Percentiles rank a stretch among this genome's conserved stretches.
These are phyloP conservation scores for Drosophila quasianomalipes DNA, from an alignment of 2,888 invertebrate species.

Conservation along the genomic window DNA sequence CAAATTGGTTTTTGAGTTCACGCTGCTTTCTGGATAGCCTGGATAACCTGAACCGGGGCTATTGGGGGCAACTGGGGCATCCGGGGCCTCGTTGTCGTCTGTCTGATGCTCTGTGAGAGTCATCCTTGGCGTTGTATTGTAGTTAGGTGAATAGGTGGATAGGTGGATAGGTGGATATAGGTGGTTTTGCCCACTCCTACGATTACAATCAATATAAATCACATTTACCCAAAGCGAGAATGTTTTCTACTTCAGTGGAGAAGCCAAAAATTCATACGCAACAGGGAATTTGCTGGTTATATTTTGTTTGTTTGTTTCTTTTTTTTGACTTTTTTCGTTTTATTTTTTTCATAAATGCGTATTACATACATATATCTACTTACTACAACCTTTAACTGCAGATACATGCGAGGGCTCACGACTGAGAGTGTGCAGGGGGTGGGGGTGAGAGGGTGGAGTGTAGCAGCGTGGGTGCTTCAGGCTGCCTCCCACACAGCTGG, in stretches of 20 bases:
- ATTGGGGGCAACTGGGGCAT: slow-evolving; percentile 12
- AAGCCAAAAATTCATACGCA: slow-evolving; percentile 81
- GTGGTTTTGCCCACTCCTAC: slow-evolving; percentile 67
- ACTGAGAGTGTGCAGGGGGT: not conserved
- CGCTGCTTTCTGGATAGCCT: slow-evolving; percentile 33
- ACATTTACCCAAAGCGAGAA: slow-evolving; percentile 83
- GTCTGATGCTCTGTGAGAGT: slow-evolving; percentile 55
- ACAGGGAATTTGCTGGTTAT: slow-evolving; percentile 69
- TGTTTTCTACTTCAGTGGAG: slow-evolving; percentile 78
- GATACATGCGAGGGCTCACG: slow-evolving; percentile 35
- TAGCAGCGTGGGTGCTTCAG: not conserved
- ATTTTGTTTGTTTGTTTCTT: not conserved
- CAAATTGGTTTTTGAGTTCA: slow-evolving; percentile 61
- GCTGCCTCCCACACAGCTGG: slow-evolving; percentile 34
- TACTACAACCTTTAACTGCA: slow-evolving; percentile 43
- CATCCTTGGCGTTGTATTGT: slow-evolving; percentile 48
- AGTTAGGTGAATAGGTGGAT: slow-evolving; percentile 45
- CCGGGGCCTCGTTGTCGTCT: slow-evolving; percentile 56
- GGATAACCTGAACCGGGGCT: slow-evolving; percentile 6
- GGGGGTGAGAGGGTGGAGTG: not conserved
- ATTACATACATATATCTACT: slow-evolving; percentile 20
- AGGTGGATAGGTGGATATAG: not conserved
- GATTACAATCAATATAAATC: slow-evolving; percentile 84
- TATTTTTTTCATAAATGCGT: slow-evolving; percentile 17
- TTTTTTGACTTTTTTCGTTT: not conserved